Evolutionary conservation across 2,113 vertebrate species (phyloP).

Genomic region (Aplodontia rufa): DNA sequence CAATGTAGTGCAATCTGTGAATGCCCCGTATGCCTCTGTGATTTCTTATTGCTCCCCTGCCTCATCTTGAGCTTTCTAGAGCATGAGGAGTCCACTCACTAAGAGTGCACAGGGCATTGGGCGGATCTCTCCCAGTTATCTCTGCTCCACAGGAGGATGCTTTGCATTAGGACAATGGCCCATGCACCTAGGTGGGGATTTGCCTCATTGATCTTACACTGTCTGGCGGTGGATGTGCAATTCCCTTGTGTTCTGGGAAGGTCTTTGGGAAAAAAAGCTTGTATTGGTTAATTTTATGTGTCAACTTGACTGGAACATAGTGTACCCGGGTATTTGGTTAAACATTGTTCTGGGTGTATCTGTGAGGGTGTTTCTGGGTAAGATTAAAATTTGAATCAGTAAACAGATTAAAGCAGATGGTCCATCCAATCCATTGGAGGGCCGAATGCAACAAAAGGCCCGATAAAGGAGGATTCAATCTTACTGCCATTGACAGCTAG

Average conservation of each 20-base stretch:
- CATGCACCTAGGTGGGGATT: not conserved
- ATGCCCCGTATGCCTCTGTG: no score
- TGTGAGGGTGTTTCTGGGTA: not conserved
- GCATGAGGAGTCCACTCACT: no score
- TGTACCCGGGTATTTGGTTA: not conserved
- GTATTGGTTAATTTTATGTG: not conserved
- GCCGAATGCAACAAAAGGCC: not conserved
- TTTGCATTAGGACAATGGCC: not conserved
- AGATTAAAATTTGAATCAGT: not conserved
- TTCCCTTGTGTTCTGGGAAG: not conserved
- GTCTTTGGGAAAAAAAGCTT: not conserved
- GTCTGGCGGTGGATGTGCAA: not conserved
- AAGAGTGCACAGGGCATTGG: rapidly evolving
- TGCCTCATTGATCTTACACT: not conserved
- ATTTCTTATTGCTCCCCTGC: not conserved
- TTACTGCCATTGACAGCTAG: not conserved
- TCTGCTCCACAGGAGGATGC: not conserved
- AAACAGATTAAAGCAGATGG: not conserved
- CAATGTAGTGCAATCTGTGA: not conserved
- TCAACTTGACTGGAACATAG: not conserved
- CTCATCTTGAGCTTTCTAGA: no score
- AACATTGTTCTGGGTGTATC: not conserved
- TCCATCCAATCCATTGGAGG: not conserved
- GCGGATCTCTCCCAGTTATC: not conserved
- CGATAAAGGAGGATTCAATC: not conserved